Evolutionary conservation across 2,797 vertebrate genomes (phyloP).

Genomic region (Gallinago solitaria): DNA sequence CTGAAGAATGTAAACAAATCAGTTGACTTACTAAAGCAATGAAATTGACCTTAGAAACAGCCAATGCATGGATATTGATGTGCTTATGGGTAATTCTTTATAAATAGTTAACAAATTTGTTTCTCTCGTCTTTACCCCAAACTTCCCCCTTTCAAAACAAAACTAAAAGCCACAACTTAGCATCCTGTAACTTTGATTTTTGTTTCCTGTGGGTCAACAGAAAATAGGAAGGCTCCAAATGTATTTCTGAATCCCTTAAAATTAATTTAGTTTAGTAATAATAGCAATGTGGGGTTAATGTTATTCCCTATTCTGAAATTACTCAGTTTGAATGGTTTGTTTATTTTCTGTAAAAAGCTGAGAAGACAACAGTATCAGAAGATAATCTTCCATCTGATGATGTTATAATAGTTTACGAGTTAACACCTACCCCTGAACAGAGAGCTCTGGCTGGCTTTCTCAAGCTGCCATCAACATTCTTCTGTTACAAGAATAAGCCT

Average conservation of each 20-base stretch:
- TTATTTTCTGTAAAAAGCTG: constrained; percentile 53
- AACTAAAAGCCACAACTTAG: background rate
- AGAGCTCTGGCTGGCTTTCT: constrained; percentile 85
- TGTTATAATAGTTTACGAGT: constrained; percentile 86
- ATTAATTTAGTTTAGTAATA: background rate
- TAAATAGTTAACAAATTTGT: background rate
- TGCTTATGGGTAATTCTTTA: background rate
- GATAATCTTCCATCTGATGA: constrained; percentile 75
- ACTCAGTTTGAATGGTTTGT: background rate
- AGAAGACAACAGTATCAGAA: constrained; percentile 55
- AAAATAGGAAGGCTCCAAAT: background rate
- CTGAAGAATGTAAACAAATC: background rate
- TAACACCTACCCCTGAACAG: constrained; percentile 88
- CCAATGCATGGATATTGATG: fast-evolving
- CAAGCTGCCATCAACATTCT: constrained; percentile 90
- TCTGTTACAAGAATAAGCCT: constrained; percentile 93
- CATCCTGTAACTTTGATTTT: background rate
- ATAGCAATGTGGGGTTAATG: background rate
- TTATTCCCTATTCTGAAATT: background rate
- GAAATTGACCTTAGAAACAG: background rate
- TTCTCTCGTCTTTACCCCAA: background rate
- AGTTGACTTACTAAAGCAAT: background rate
- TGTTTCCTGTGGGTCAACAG: background rate
- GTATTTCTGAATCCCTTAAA: background rate
- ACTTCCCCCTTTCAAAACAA: background rate